Percentiles rank a stretch among this genome's conserved stretches.
Conservation (phyloP, 2,888 invertebrate species). For the Horisme vitalbata region DNA sequence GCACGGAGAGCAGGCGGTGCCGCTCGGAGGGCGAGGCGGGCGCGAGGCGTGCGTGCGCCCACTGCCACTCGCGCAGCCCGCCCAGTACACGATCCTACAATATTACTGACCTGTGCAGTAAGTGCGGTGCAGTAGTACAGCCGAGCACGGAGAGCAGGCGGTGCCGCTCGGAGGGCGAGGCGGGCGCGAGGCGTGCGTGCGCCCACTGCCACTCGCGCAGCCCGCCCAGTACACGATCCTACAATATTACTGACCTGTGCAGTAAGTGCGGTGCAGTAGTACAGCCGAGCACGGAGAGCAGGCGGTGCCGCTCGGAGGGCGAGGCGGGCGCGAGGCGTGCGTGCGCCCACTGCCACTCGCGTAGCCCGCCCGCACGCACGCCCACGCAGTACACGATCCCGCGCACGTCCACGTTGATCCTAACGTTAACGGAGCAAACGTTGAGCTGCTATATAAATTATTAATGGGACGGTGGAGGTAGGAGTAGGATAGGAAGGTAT, state of each 20-base stretch:
- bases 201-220: conserved; percentile 95
- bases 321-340: conserved; percentile 88
- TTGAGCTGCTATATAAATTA: too few species aligned
- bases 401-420: conserved; percentile 92
- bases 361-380: conserved; percentile 90
- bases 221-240: conserved; percentile 94
- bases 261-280: conserved; percentile 92
- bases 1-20: conserved; percentile 87
- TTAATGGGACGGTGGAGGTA: too few species aligned
- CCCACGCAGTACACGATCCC: conserved; percentile 94
- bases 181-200: conserved; percentile 89
- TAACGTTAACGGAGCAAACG: not conserved
- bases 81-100: conserved; percentile 95
- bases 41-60: conserved; percentile 91
- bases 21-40: conserved; percentile 92
- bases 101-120: conserved; percentile 86
- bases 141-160: conserved; percentile 89
- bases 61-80: conserved; percentile 93
- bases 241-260: conserved; percentile 83
- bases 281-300: conserved; percentile 91
- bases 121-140: conserved; percentile 92
- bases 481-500: too few species aligned
- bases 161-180: conserved; percentile 92
- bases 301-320: conserved; percentile 90
- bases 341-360: conserved; percentile 96